phyloP scores from a whole-genome alignment of 2,888 invertebrate genomes.

The Eudemis profundana region DNA sequence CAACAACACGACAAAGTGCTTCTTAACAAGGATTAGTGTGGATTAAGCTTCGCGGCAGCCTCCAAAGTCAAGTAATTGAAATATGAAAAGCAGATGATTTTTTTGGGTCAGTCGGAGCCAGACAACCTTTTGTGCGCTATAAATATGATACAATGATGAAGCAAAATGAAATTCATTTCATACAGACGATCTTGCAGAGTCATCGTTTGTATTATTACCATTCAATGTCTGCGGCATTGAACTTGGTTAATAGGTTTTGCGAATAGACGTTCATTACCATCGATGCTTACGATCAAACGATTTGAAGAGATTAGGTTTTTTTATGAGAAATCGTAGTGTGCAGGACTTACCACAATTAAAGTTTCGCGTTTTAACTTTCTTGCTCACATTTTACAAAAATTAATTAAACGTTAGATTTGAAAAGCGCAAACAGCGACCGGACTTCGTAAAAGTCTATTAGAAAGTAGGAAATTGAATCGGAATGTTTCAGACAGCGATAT shows the following conservation, averaged over 20 bases:
- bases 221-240: constrained; percentile 62
- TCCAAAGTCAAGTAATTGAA: constrained; percentile 46
- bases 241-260: constrained; percentile 53
- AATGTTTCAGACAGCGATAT: constrained; percentile 46
- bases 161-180: constrained; percentile 58
- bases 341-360: neutral
- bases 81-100: constrained; percentile 45
- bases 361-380: neutral
- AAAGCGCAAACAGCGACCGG: neutral
- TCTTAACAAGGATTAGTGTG: constrained; percentile 35
- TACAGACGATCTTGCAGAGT: constrained; percentile 54
- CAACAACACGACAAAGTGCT: constrained; percentile 26
- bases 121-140: constrained; percentile 54
- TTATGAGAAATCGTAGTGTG: neutral
- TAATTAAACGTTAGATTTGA: neutral
- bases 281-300: neutral
- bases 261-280: neutral
- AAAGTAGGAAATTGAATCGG: constrained; percentile 48
- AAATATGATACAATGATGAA: constrained; percentile 58
- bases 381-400: neutral
- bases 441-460: constrained; percentile 32
- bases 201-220: constrained; percentile 62
- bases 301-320: neutral
- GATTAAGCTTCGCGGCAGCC: constrained; percentile 41
- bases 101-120: constrained; percentile 55